Evolutionary conservation across 2,113 vertebrate genomes (phyloP).

Genomic region (Plecturocebus donacophilus): DNA sequence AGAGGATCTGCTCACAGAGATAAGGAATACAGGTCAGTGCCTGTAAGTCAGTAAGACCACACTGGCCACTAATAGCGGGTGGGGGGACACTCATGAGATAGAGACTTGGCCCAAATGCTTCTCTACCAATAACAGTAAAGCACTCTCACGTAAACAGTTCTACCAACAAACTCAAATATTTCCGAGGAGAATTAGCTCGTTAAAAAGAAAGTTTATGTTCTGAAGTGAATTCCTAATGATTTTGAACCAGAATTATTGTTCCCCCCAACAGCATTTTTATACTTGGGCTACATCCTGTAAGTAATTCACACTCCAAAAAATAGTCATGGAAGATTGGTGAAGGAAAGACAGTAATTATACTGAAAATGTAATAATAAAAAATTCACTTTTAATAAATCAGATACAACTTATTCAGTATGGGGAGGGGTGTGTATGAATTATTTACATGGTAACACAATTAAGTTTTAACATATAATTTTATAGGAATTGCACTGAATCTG

Average conservation of each 20-base stretch:
- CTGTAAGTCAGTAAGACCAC: constrained; percentile 1
- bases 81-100: background rate
- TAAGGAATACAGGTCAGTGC: background rate
- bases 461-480: background rate
- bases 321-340: background rate
- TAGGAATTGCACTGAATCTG: no score
- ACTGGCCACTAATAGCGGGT: rapidly evolving
- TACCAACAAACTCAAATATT: constrained; percentile 11
- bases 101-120: background rate
- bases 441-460: background rate
- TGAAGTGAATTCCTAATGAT: background rate
- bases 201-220: background rate
- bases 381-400: constrained; percentile 24
- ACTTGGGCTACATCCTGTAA: background rate
- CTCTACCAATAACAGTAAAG: background rate
- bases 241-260: background rate
- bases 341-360: background rate
- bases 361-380: background rate
- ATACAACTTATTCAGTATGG: background rate
- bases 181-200: background rate
- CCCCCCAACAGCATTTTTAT: background rate
- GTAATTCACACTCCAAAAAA: background rate
- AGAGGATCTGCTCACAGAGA: constrained; percentile 15
- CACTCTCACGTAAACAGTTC: background rate
- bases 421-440: background rate